These are phyloP conservation scores for Cantharis nigra DNA, from an alignment of 2,888 invertebrate genomes.

Conservation along the genomic window DNA sequence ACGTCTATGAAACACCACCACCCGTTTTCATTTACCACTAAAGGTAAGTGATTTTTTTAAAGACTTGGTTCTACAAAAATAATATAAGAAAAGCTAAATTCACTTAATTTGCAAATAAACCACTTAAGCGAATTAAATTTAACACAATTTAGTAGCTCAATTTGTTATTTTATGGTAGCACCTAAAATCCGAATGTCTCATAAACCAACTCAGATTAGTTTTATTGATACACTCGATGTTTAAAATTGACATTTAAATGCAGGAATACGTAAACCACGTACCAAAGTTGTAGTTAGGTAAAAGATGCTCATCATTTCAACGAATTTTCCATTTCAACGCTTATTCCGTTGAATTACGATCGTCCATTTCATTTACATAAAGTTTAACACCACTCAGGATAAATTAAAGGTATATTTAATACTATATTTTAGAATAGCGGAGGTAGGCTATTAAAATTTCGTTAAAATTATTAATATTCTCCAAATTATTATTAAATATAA, in stretches of 20 bases:
- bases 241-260: conserved; percentile 8
- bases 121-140: neutral
- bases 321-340: neutral
- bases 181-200: neutral
- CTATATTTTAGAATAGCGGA: neutral
- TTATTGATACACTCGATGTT: neutral
- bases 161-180: neutral
- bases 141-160: neutral
- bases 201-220: conserved; percentile 6
- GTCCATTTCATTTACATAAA: conserved; percentile 15
- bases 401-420: conserved; percentile 22
- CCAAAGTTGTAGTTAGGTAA: neutral
- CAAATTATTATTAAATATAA: no score
- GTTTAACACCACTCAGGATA: conserved; percentile 17
- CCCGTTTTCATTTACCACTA: neutral
- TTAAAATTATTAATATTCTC: neutral
- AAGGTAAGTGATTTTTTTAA: neutral
- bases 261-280: conserved; percentile 5
- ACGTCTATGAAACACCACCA: neutral
- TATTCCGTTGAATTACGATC: conserved; percentile 15
- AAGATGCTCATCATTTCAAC: conserved; percentile 12
- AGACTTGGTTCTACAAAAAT: neutral
- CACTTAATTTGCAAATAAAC: neutral
- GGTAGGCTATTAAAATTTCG: neutral
- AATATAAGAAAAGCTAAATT: neutral